phyloP scores from a whole-genome alignment of 1,140 invertebrate genomes.

The Cydia fagiglandana region DNA sequence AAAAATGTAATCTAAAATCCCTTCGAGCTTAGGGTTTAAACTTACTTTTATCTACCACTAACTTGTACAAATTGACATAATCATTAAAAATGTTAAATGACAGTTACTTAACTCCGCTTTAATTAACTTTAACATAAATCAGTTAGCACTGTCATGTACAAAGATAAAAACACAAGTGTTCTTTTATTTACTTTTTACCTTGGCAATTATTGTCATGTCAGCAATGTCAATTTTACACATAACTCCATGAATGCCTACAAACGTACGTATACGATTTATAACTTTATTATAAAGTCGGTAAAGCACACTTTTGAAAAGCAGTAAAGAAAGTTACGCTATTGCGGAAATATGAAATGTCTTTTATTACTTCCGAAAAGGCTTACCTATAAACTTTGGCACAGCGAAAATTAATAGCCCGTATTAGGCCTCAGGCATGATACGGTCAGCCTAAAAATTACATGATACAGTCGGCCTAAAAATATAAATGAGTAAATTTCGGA shows the following conservation, averaged over 20 bases:
- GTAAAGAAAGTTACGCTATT: neutral
- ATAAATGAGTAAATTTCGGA: too few relatives aligned
- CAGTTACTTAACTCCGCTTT: neutral
- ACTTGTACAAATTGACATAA: too few relatives aligned
- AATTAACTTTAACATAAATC: neutral
- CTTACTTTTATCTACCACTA: too few relatives aligned
- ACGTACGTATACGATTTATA: neutral
- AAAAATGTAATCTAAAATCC: too few relatives aligned
- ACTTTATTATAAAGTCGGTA: neutral
- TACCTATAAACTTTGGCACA: neutral
- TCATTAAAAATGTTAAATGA: too few relatives aligned
- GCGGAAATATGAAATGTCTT: neutral
- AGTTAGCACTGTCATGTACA: neutral
- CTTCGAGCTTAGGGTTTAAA: too few relatives aligned
- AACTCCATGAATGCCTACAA: neutral
- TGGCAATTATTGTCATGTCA: slow-evolving; percentile 14
- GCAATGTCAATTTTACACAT: neutral
- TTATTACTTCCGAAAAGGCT: neutral
- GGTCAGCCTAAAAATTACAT: neutral
- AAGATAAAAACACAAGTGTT: neutral
- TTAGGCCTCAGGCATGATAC: neutral
- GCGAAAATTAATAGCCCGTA: neutral
- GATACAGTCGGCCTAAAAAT: too few relatives aligned
- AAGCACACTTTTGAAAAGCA: neutral
- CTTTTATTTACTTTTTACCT: neutral